Evolutionary conservation across 2,113 vertebrate species (phyloP).

Genomic region (Scalopus aquaticus): DNA sequence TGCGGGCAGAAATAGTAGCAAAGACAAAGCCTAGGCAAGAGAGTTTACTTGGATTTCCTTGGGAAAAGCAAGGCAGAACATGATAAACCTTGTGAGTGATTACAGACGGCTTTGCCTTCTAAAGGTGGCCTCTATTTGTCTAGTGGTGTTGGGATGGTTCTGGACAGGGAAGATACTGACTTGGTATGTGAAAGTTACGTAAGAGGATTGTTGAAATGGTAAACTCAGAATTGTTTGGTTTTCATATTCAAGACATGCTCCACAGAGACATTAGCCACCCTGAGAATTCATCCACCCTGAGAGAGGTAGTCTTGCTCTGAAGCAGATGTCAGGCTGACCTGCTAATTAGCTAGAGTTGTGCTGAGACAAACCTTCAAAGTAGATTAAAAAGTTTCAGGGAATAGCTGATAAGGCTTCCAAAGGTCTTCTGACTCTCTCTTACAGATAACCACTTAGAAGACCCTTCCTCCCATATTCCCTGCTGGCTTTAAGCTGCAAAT

Average conservation of each 20-base stretch:
- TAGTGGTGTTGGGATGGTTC: background rate
- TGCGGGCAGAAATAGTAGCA: background rate
- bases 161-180: too few relatives aligned
- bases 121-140: too few relatives aligned
- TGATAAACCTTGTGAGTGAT: background rate
- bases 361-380: too few relatives aligned
- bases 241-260: background rate
- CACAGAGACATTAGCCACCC: background rate
- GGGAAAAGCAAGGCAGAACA: background rate
- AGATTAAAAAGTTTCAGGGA: too few relatives aligned
- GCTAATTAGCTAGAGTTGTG: too few relatives aligned
- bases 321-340: too few relatives aligned
- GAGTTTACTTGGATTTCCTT: background rate
- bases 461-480: too few relatives aligned
- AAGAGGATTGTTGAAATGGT: background rate
- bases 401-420: too few relatives aligned
- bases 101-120: background rate
- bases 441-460: too few relatives aligned
- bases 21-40: background rate
- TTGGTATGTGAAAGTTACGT: background rate
- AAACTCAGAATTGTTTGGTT: background rate
- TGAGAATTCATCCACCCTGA: background rate
- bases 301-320: background rate
- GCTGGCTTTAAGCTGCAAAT: too few relatives aligned
- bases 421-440: too few relatives aligned